Percentiles rank a stretch among this genome's conserved stretches.
These are phyloP conservation scores for Aphyosemion australe DNA, from an alignment of 2,113 vertebrate species.

Conservation along the genomic window DNA sequence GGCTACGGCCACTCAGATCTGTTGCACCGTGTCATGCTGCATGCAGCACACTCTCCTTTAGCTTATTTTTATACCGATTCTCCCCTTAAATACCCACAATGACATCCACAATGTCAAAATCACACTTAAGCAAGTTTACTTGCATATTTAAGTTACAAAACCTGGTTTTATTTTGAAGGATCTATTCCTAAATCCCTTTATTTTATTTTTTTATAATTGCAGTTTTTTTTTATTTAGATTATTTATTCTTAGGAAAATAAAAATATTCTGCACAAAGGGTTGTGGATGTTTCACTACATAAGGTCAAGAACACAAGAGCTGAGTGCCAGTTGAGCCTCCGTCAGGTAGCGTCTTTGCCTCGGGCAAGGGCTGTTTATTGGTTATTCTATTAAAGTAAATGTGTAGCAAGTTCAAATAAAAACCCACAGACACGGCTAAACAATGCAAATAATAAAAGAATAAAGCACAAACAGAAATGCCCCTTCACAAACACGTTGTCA, in stretches of 20 bases:
- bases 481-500: background rate
- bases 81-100: slow-evolving; percentile 17
- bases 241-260: slow-evolving; percentile 28
- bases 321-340: slow-evolving; percentile 39
- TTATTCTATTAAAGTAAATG: slow-evolving; percentile 49
- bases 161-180: slow-evolving; percentile 13
- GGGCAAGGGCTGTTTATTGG: slow-evolving; percentile 67
- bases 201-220: background rate
- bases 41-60: slow-evolving; percentile 15
- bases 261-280: slow-evolving; percentile 48
- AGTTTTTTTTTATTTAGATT: background rate
- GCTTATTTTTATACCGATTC: slow-evolving; percentile 30
- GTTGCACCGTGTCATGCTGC: slow-evolving; percentile 60
- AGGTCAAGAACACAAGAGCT: slow-evolving; percentile 67
- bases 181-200: slow-evolving; percentile 5
- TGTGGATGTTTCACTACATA: slow-evolving; percentile 63
- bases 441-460: slow-evolving; percentile 19
- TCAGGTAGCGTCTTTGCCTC: slow-evolving; percentile 63
- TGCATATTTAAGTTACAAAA: slow-evolving; percentile 5
- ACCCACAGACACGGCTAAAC: slow-evolving; percentile 1
- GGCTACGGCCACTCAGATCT: slow-evolving; percentile 55
- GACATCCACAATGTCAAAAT: slow-evolving; percentile 12
- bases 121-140: slow-evolving; percentile 1
- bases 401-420: slow-evolving; percentile 50
- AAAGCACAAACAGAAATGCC: background rate